A percentile compares a stretch with the other conserved stretches of the same genome.
Conservation (phyloP, 1,140 invertebrate genomes). For the Ruditapes philippinarum region DNA sequence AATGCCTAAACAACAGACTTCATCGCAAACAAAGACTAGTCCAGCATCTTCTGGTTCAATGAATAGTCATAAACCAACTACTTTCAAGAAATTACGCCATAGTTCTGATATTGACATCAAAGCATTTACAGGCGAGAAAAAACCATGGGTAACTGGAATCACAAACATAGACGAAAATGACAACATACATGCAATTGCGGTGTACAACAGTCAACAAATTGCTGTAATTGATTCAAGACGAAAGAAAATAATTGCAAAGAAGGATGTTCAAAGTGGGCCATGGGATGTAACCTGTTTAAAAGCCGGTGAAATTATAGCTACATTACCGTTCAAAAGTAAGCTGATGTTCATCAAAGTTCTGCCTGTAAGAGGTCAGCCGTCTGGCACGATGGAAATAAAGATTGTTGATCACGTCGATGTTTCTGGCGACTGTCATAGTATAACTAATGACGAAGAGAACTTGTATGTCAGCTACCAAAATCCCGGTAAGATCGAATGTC, state of each 20-base stretch:
- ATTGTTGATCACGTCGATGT: background rate
- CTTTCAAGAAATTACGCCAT: background rate
- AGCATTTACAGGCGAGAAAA: background rate
- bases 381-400: background rate
- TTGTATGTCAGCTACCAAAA: background rate
- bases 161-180: background rate
- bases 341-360: background rate
- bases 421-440: background rate
- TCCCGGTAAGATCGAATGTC: background rate
- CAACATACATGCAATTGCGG: background rate
- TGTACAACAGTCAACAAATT: slow-evolving; percentile 1
- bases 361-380: background rate
- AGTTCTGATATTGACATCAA: background rate
- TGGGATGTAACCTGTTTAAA: background rate
- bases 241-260: background rate
- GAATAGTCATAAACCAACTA: background rate
- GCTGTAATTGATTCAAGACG: background rate
- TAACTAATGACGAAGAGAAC: background rate
- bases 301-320: background rate
- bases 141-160: background rate
- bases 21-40: background rate
- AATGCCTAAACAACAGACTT: background rate
- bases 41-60: background rate
- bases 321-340: background rate
- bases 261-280: background rate